phyloP scores from a whole-genome alignment of 1,140 invertebrate species.

The Bombyx mori region DNA sequence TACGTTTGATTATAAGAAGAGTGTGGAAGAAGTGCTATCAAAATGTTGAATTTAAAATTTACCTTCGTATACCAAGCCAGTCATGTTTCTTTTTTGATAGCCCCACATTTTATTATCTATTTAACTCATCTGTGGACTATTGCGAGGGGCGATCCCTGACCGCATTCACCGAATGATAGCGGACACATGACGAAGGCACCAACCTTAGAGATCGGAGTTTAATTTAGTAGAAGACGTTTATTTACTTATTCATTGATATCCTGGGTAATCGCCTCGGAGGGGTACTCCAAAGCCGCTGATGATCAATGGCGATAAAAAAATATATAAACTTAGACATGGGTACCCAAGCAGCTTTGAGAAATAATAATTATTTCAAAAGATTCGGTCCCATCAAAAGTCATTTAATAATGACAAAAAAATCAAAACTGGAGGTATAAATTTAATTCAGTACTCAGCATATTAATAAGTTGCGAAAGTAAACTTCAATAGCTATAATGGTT shows the following conservation, averaged over 20 bases:
- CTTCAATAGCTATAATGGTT: too few species aligned
- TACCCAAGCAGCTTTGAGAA: too few species aligned
- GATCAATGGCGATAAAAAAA: conserved; percentile 33
- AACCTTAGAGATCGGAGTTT: conserved; percentile 54
- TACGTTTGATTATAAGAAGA: not conserved
- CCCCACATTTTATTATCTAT: conserved; percentile 41
- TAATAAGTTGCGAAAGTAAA: too few species aligned
- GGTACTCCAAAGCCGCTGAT: conserved; percentile 28
- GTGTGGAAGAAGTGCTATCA: not conserved
- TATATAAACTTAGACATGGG: conserved; percentile 19
- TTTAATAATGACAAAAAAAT: too few species aligned
- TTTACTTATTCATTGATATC: conserved; percentile 54
- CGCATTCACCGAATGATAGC: conserved; percentile 59
- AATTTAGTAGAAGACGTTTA: conserved; percentile 69
- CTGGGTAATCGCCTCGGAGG: conserved; percentile 52
- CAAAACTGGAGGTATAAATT: too few species aligned
- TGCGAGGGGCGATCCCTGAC: conserved; percentile 51
- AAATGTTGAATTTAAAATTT: conserved; percentile 1
- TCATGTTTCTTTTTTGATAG: conserved; percentile 51
- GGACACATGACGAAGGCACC: conserved; percentile 52
- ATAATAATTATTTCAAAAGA: too few species aligned
- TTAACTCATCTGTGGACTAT: conserved; percentile 67
- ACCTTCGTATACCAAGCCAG: conserved; percentile 18
- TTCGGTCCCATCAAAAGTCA: too few species aligned
- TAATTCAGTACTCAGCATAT: too few species aligned